Evolutionary conservation across 1,140 invertebrate species (phyloP), one percentile per base, ranked within the genome.

Genomic region (Kradibia gibbosae): DNA sequence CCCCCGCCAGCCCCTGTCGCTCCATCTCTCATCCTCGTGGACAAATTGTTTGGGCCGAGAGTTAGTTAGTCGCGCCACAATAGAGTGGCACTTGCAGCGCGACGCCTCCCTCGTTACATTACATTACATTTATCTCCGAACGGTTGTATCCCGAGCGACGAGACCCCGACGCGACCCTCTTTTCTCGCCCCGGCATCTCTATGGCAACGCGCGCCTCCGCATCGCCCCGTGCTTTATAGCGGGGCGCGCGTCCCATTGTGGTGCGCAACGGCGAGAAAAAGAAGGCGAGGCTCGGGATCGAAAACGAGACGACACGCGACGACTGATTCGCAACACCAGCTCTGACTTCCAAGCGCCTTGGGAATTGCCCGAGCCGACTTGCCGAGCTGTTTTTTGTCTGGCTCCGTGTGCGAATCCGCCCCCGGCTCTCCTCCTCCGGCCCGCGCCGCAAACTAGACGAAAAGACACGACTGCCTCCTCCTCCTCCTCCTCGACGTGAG

Each of bases 21-120:
- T 75, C n/a, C 39, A 17, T 57, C 72, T 31, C 50, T 39, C 31
- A 57, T 28, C 7, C 86, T 84, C 48, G 86, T 84, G 86, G 88
- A 90, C 89, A 90, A 90, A 90, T 90, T 90, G 89, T 90, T 90
- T 89, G 88, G 89, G 87, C 87, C 86, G 89, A 89, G 89, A 89
- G 89, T 89, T 89, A 87, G 88, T 90, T 90, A 89, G 89, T 87
- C 86, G 87, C 82, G 85, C 88, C 85, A 86, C 89, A 90, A 90
- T 90, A 85, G 88, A 89, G 87, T 88, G 88, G 86, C 89, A 89
- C 89, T 90, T 89, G 84, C 84, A 83, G 50, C 83, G 85, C 85
- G 84, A 85, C 86, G 86, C 87, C 87, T 88, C 86, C 87, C 87
- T 88, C 87, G 87, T 88, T 88, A 87, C 86, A 88, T 88, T 87